Conservation (phyloP, 2,888 invertebrate species). For the Hypena proboscidalis region DNA sequence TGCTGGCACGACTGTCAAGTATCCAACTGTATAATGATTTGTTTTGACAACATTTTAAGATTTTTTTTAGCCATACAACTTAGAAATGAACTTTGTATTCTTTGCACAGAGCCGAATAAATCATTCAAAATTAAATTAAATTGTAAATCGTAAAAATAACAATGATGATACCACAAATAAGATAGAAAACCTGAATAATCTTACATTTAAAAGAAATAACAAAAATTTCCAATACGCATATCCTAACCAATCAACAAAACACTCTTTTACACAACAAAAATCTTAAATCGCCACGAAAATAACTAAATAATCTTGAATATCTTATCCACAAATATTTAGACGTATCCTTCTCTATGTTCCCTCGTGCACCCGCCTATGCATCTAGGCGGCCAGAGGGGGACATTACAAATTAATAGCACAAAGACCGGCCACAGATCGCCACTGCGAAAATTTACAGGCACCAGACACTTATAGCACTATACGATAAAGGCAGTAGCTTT, state of each 20-base stretch:
- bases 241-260: no score
- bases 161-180: no score
- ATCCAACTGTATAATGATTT: no score
- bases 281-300: constrained; percentile 1
- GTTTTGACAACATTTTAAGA: no score
- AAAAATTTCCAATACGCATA: no score
- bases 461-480: constrained; percentile 73
- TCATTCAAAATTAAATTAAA: not conserved
- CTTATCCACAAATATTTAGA: constrained; percentile 43
- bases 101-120: no score
- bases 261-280: constrained; percentile 7
- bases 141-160: no score
- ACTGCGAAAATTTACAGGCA: constrained; percentile 82
- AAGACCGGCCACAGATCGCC: constrained; percentile 83
- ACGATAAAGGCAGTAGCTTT: constrained; percentile 57
- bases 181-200: no score
- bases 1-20: not conserved
- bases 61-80: no score
- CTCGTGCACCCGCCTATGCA: constrained; percentile 60
- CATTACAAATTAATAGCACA: constrained; percentile 85
- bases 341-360: constrained; percentile 52
- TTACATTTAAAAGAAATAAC: no score
- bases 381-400: constrained; percentile 70
- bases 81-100: no score
- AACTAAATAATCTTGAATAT: constrained; percentile 14